Conservation (phyloP, 2,888 invertebrate species). For the Atrina japonica region DNA sequence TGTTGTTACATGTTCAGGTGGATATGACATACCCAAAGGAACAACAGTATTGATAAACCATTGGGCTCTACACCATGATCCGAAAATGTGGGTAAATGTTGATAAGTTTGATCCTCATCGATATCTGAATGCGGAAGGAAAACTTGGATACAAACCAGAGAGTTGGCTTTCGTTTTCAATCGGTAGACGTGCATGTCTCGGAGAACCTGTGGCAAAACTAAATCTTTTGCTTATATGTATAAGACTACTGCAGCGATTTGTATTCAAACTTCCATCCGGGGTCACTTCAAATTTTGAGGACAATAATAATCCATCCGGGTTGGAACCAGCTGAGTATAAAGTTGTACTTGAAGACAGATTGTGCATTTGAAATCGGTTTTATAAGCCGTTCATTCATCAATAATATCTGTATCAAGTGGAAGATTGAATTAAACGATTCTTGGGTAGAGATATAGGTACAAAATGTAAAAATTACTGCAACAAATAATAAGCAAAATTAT, state of each 20-base stretch:
- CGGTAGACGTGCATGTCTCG: constrained; percentile 69
- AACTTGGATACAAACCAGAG: constrained; percentile 57
- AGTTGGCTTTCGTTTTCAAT: constrained; percentile 71
- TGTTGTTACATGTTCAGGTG: constrained; percentile 44
- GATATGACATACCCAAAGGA: constrained; percentile 63
- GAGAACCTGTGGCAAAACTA: constrained; percentile 68
- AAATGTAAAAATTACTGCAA: no score
- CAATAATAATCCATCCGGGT: not conserved
- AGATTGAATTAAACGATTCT: no score
- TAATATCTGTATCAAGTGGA: no score
- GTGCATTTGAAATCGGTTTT: no score
- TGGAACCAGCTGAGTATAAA: constrained; percentile 38
- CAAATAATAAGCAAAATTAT: no score
- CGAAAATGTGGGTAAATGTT: constrained; percentile 62
- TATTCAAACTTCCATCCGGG: constrained; percentile 49
- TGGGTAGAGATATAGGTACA: no score
- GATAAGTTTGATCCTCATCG: constrained; percentile 67
- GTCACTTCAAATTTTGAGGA: constrained; percentile 34
- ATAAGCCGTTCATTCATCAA: no score
- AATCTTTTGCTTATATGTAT: constrained; percentile 63
- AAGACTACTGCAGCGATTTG: constrained; percentile 54
- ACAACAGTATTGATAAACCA: constrained; percentile 62
- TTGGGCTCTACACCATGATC: constrained; percentile 66
- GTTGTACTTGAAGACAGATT: constrained; percentile 43
- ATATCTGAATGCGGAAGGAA: constrained; percentile 64